Evolutionary conservation across 1,140 invertebrate species (phyloP), one percentile per base, ranked within the genome.

Genomic region (Maniola jurtina): DNA sequence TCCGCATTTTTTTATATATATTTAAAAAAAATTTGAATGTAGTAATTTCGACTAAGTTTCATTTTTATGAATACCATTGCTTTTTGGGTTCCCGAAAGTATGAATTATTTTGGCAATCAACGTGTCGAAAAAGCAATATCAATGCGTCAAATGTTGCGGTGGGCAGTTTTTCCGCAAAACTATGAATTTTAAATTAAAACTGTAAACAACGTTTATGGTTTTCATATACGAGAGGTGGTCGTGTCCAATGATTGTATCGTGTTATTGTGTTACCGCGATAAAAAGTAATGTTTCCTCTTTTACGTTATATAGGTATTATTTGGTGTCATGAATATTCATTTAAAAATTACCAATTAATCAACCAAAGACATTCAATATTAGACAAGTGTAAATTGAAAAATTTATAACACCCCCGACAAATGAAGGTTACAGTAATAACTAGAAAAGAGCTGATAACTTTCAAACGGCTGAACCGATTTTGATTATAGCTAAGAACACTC

Each of bases 131-230:
- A 56, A 35, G 54, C 54, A 56, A 56, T 56, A 56, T 56, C 54
- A 15, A 56, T 56, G 33, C 54, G 16, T 56, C 54, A 56, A 56
- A 56, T 14, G 54, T 56, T 36, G 33, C 33, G 33, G 54, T 35
- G 0, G 54, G 9, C 54, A 2, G 33, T 56, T 56, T n/a, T 25
- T 25, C 50, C 54, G 34, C 54, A 56, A 35, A 56, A 35, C 54
- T 35, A 56, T 56, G 54, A 36, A 56, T 56, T 10, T 36, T 5
- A 56, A n/a, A 56, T 56, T 56, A 36, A 56, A 56, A 56, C 13
- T 36, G 54, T 56, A 36, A 35, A 56, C 50, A 54, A 54, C n/a
- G 54, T 35, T 56, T 56, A 56, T 56, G 54, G 54, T 56, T 56
- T 56, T n/a, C 35, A 7, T 25, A 54, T 54, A 56, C 35, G 13